Percentiles rank a stretch among this genome's conserved stretches.
These are phyloP conservation scores for Axis porcinus DNA, from an alignment of 2,113 vertebrate genomes.

Conservation along the genomic window DNA sequence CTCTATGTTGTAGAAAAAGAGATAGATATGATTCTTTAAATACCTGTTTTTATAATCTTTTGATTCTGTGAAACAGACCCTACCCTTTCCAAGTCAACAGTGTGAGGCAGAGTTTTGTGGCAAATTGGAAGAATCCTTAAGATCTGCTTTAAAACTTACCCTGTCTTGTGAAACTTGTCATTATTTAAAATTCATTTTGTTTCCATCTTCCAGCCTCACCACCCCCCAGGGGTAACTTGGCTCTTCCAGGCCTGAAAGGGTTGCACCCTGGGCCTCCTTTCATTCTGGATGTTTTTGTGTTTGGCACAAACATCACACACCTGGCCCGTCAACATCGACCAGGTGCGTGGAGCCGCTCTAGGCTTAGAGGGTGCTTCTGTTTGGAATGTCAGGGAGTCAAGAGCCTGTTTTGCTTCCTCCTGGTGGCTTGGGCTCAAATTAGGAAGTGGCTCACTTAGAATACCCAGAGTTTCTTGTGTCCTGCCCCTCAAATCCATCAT, in stretches of 20 bases:
- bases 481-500: fast-evolving
- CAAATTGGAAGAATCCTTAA: neutral
- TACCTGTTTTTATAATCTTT: neutral
- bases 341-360: neutral
- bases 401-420: neutral
- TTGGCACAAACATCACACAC: neutral
- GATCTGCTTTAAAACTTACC: neutral
- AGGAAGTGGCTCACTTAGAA: neutral
- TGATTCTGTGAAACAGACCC: neutral
- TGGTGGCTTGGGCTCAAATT: neutral
- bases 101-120: neutral
- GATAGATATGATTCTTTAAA: neutral
- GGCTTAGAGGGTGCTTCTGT: neutral
- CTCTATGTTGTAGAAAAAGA: neutral
- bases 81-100: neutral
- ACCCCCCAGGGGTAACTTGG: neutral
- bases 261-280: neutral
- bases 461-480: neutral
- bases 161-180: neutral
- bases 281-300: neutral
- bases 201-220: neutral
- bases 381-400: neutral
- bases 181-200: neutral
- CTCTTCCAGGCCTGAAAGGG: neutral
- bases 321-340: neutral